Base-by-base conservation (phyloP, 2,888 invertebrate species). In the Heliconius aoede region DNA sequence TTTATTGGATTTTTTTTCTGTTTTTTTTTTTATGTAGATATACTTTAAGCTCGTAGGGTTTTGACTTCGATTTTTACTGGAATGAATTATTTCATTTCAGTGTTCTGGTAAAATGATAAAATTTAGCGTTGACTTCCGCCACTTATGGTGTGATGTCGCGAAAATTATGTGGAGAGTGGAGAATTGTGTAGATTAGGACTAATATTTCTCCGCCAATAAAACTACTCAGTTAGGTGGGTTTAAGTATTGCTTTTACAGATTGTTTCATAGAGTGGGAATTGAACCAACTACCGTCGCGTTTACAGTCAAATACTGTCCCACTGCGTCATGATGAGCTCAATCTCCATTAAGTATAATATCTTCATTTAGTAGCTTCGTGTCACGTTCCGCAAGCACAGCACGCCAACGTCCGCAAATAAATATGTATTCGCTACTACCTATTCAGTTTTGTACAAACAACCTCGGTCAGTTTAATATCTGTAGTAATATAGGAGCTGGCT, bases 1-100 rank as follows among this genome's bases (percentile, higher is more conserved):
- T 78, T 79, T 79, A 86, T 87, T 87, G 85, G 87, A 86, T 83
- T 87, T 85, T 84, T 83, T 81, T 79, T 84, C 80, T 82, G 46
- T 5, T 46, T 83, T 55, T 67, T n/a, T 5, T 46, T 83, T 55
- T 67, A 18, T 7, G 51, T 11, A 15, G 11, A 51, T 40, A n/a
- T n/a, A n/a, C n/a, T n/a, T n/a, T n/a, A 28, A 21, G 51, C 18
- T 46, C 18, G 21, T 46, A 18, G n/a, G 65, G 36, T 58, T 58
- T 55, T 55, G 9, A 24, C 4, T 58, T 58, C 15, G 11, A 58
- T 58, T 58, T 24, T 58, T 5, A 58, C 24, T 58, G 3, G 26
- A 58, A 58, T 24, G 26, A 58, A 24, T 24, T 11, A 58, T n/a
- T 58, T 58, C 0, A 26, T 58, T 24, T 24, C 13, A 46, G 7